Conservation (phyloP, 2,888 invertebrate genomes). For the Lacanobia oleracea region DNA sequence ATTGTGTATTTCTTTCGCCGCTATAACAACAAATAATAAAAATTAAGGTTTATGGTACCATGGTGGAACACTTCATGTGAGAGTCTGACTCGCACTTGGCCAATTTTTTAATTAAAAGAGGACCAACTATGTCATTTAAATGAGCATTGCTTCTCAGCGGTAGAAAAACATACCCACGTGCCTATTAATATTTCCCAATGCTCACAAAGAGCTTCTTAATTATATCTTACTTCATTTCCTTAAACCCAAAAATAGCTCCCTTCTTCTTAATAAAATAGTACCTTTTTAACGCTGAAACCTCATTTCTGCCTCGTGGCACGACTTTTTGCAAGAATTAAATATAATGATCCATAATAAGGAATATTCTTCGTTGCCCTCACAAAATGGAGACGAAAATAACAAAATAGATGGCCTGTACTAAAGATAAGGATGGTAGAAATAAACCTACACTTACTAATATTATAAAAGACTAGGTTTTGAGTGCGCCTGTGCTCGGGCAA, state of each 20-base stretch:
- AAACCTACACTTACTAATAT: not conserved
- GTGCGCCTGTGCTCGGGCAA: not conserved
- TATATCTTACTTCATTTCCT: constrained; percentile 1
- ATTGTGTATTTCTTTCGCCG: too few relatives aligned
- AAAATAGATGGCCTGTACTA: constrained; percentile 3
- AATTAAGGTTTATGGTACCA: too few relatives aligned
- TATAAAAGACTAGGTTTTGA: not conserved
- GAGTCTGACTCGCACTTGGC: too few relatives aligned
- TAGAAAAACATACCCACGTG: too few relatives aligned
- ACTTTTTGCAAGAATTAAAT: constrained; percentile 50
- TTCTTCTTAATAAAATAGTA: not conserved
- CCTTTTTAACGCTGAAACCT: constrained; percentile 39
- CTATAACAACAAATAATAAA: too few relatives aligned
- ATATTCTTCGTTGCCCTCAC: constrained; percentile 13
- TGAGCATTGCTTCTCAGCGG: too few relatives aligned
- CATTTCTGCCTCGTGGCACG: constrained; percentile 35
- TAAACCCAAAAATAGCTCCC: constrained; percentile 8
- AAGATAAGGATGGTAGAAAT: constrained; percentile 21
- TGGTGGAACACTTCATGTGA: too few relatives aligned
- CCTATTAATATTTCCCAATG: not conserved
- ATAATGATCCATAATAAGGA: constrained; percentile 37
- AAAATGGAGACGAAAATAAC: constrained; percentile 30
- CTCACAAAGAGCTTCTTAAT: not conserved
- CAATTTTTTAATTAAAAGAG: too few relatives aligned
- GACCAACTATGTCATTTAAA: not conserved